Percentiles rank a stretch among this genome's conserved stretches.
Evolutionary conservation across 2,797 vertebrate genomes (phyloP).

Genomic region (Ptychadena robeensis): DNA sequence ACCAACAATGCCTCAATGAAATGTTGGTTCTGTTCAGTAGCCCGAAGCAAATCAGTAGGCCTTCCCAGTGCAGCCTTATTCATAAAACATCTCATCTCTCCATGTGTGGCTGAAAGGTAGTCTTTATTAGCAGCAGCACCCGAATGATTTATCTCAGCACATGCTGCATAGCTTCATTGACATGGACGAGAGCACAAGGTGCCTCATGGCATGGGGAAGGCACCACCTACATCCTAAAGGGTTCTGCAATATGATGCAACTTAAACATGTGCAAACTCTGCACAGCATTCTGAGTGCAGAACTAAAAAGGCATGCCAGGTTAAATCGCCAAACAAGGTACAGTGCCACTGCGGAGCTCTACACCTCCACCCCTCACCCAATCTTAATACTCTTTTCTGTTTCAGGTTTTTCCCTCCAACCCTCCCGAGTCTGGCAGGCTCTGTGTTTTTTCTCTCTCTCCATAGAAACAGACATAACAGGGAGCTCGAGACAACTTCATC

Average conservation of each 20-base stretch:
- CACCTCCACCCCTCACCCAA: constrained; percentile 74
- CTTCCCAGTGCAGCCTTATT: background rate
- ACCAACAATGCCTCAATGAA: background rate
- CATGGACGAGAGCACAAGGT: background rate
- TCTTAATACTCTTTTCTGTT: constrained; percentile 75
- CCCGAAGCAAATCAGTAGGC: background rate
- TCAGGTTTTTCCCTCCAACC: constrained; percentile 66
- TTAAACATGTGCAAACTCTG: constrained; percentile 19
- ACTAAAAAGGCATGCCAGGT: background rate
- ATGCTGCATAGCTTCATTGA: background rate
- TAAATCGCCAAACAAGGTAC: background rate
- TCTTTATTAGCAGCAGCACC: background rate
- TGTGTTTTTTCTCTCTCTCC: constrained; percentile 86
- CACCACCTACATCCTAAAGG: background rate
- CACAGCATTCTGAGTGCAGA: background rate
- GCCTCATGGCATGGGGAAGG: background rate
- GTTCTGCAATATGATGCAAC: constrained; percentile 23
- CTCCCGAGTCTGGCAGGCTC: constrained; percentile 78
- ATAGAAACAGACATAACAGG: constrained; percentile 97
- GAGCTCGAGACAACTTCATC: constrained; percentile 65
- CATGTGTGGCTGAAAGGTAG: too few relatives aligned
- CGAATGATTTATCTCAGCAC: constrained; percentile 7
- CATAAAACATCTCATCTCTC: background rate
- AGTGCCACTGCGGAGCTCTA: constrained; percentile 62
- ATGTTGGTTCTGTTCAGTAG: background rate